phyloP scores from a whole-genome alignment of 2,113 vertebrate species.

The Pseudonaja textilis region DNA sequence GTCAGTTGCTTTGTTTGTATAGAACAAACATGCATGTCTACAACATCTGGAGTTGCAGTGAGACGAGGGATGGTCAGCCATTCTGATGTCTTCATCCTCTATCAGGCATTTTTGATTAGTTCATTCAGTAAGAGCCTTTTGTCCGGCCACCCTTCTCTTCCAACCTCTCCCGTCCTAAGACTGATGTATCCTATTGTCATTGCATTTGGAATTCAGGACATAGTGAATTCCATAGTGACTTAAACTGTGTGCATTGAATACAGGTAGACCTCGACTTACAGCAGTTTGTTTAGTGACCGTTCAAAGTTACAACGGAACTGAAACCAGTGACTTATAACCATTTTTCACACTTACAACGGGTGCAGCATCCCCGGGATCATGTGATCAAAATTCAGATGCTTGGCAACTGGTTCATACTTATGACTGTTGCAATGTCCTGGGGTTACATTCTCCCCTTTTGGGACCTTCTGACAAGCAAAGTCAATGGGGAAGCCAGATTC shows the following conservation, averaged over 20 bases:
- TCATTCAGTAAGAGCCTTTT: background rate
- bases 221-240: background rate
- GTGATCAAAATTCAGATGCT: no score
- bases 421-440: no score
- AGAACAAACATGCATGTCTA: background rate
- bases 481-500: no score
- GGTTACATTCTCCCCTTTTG: no score
- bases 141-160: background rate
- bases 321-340: no score
- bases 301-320: no score
- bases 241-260: background rate
- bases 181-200: background rate
- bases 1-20: background rate
- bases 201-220: background rate
- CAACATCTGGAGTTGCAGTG: background rate
- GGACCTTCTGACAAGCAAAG: no score
- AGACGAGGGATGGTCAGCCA: background rate
- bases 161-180: background rate
- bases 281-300: no score
- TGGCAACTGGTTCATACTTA: no score
- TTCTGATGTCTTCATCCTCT: background rate
- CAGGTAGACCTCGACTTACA: no score
- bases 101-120: background rate
- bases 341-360: no score
- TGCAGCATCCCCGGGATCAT: no score